Base-by-base conservation (phyloP, 2,888 invertebrate species). In the Urechis unicinctus region DNA sequence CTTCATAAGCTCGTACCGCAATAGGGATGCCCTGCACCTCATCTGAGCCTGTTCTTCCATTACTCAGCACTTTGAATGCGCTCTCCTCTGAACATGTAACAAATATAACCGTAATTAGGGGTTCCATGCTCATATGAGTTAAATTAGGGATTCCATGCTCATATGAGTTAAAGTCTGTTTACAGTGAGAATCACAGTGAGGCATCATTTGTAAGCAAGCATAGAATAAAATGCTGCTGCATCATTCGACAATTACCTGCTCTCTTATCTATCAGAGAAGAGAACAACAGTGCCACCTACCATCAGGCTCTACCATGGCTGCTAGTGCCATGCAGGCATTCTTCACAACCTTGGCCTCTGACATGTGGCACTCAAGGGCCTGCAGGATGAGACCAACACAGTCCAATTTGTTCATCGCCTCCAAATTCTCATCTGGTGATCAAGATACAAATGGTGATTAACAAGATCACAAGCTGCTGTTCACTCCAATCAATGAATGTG, bases 291-390 rank as follows among this genome's bases (percentile, higher is more conserved):
- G n/a, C n/a, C 45, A 45, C 56, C 56, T 61, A 73, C 73, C 74
- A 62, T 74, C 70, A 21, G 70, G 66, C 58, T 73, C 73, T 17
- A 73, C 72, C 1, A 73, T 66, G 50, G 68, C 69, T 28, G 75
- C 67, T 51, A 75, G 59, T 6, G 73, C 72, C 59, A 73, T 68
- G 59, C 73, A 74, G 46, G 67, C 66, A 62, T 74, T 73, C 63
- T 72, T 71, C 9, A 75, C 68, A 17, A 75, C 71, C 54, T 73
- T 73, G 31, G 72, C 63, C 47, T 68, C 67, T 52, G 67, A 68
- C 13, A 61, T 61, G 55, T 75, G 75, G 4, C 53, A 61, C 2
- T 65, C 54, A 25, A 75, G 61, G 9, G 72, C 69, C 26, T 59
- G 59, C 4, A 75, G 58, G 5, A 75, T 59, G 5, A 65, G 60